Evolutionary conservation across 2,888 invertebrate genomes (phyloP).

Genomic region (Sminthurides aquaticus): DNA sequence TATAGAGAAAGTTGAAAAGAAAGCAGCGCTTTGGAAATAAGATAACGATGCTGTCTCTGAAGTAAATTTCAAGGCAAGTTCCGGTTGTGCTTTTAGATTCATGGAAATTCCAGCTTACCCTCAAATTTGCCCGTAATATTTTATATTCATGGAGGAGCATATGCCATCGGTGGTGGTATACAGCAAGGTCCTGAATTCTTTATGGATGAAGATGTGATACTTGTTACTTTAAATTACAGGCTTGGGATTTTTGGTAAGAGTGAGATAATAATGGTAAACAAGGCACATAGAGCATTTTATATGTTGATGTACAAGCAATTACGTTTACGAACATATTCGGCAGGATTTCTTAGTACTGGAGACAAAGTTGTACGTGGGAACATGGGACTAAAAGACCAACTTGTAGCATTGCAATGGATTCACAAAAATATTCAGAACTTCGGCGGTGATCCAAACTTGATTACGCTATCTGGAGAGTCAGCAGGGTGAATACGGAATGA

Average conservation of each 20-base stretch:
- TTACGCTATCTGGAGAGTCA: slow-evolving; percentile 1
- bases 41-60: too few species aligned
- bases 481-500: neutral
- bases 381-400: slow-evolving; percentile 8
- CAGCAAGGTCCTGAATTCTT: slow-evolving; percentile 1
- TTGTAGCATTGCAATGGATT: neutral
- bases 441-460: neutral
- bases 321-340: too few species aligned
- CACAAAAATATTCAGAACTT: slow-evolving; percentile 2
- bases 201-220: slow-evolving; percentile 11
- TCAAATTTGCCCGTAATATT: slow-evolving; percentile 7
- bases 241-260: slow-evolving; percentile 5
- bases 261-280: too few species aligned
- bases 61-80: too few species aligned
- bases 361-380: neutral
- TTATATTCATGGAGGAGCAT: slow-evolving; percentile 12
- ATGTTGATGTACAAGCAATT: too few species aligned
- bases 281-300: too few species aligned
- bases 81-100: too few species aligned
- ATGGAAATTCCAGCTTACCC: too few species aligned
- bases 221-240: slow-evolving; percentile 10
- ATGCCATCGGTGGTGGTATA: neutral
- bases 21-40: too few species aligned
- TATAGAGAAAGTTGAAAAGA: too few species aligned
- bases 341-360: slow-evolving; percentile 3